Base-by-base conservation (phyloP, 2,113 vertebrate species). In the Eulacestoma nigropectus region DNA sequence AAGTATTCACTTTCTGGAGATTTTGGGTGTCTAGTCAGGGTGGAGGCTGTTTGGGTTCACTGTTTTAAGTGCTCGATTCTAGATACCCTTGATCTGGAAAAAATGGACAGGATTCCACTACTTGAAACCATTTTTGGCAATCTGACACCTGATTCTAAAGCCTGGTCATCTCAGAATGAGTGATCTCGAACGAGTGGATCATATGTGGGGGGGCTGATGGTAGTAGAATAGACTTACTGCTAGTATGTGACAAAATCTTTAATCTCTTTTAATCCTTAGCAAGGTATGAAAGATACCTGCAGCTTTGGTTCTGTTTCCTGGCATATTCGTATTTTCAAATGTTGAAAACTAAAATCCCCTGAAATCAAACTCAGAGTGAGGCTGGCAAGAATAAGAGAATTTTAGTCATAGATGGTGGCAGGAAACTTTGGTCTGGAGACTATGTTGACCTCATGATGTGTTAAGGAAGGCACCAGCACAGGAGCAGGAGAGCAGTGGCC, bases 1-100 rank as follows among this genome's bases (percentile, higher is more conserved):
- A 74, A 74, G 2, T 21, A 14, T 39, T 76, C 4, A 14, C 7
- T 73, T 85, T 21, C 14, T 68, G 25, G 21, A 62, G 44, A 11
- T 68, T 79, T 76, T 22, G 13, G 1, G 6, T 33, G 3, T 53
- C 49, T 60, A 10, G 5, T 19, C 1, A 0, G 23, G 3, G 11
- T 16, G 3, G 1, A 7, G 1, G 0, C 15, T 57, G 11, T 35
- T 75, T 56, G 62, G 1, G 26, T 70, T 74, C 26, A 29, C 16
- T 30, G 4, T 35, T 73, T 79, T 5, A 62, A 79, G 22, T 46
- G 13, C 22, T 76, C 9, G 27, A 6, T 29, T 84, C 22, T 44
- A 64, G 35, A 35, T 44, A 56, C 1, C 4, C 35, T 76, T 62
- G 29, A 5, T 15, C 11, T 47, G 62, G 79, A 60, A 39, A 89